phyloP scores from a whole-genome alignment of 2,888 invertebrate species.

The Cheilosia scutellata region DNA sequence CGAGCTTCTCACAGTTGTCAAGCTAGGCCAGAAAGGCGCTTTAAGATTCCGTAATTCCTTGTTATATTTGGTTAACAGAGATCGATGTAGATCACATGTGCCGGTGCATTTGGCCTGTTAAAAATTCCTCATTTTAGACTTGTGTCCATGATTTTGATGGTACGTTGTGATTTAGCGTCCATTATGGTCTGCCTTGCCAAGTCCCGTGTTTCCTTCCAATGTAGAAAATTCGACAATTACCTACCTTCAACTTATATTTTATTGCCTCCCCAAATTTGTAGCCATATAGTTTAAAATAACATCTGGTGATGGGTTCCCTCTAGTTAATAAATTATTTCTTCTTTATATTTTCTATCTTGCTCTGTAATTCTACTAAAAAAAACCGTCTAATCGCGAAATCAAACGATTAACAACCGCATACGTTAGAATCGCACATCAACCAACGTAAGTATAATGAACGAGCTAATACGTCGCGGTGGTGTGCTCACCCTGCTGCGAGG shows the following conservation, averaged over 20 bases:
- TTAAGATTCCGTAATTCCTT: too few relatives aligned
- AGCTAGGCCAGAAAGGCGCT: too few relatives aligned
- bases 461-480: slow-evolving; percentile 82
- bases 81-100: too few relatives aligned
- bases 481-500: slow-evolving; percentile 83
- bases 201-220: not conserved
- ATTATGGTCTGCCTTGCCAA: too few relatives aligned
- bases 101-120: too few relatives aligned
- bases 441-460: slow-evolving; percentile 82
- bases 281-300: slow-evolving; percentile 5
- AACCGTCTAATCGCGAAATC: slow-evolving; percentile 33
- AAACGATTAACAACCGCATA: slow-evolving; percentile 26
- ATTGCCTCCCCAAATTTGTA: not conserved
- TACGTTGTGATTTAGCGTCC: too few relatives aligned
- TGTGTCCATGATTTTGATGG: too few relatives aligned
- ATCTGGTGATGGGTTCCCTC: slow-evolving; percentile 60
- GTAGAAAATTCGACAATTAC: slow-evolving; percentile 41
- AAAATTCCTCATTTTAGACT: too few relatives aligned
- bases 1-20: too few relatives aligned
- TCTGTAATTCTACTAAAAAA: slow-evolving; percentile 52
- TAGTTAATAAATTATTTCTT: slow-evolving; percentile 62
- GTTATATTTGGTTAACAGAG: too few relatives aligned
- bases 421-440: slow-evolving; percentile 77
- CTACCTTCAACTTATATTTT: not conserved
- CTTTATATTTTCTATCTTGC: slow-evolving; percentile 53